A percentile compares a stretch with the other conserved stretches of the same genome.
Conservation (phyloP, 2,888 invertebrate genomes). For the Aricia artaxerxes region DNA sequence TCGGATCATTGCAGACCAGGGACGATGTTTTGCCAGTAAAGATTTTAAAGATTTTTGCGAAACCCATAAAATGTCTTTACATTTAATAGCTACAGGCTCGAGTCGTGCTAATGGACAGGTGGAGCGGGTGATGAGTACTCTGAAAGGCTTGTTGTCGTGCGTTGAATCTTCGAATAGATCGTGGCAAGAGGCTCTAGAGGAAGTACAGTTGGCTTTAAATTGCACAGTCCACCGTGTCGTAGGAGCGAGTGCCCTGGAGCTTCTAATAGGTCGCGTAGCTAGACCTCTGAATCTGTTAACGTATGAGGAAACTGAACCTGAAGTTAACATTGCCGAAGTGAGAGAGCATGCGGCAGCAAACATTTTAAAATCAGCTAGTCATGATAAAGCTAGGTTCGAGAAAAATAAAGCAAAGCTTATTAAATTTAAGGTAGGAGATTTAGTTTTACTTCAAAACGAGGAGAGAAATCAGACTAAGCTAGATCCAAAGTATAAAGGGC, state of each 20-base stretch:
- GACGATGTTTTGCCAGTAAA: no score
- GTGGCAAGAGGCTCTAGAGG: conserved; percentile 12
- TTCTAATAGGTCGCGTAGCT: not conserved
- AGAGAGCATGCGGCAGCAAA: no score
- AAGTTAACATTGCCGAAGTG: no score
- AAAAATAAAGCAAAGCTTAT: conserved; percentile 4
- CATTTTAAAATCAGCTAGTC: no score
- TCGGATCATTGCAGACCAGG: no score
- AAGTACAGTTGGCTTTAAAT: no score
- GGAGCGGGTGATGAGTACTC: conserved; percentile 14
- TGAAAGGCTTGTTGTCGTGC: not conserved
- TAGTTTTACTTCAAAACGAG: not conserved
- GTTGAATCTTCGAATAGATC: conserved; percentile 19
- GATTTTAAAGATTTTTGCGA: no score
- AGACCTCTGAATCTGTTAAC: not conserved
- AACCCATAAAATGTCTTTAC: no score
- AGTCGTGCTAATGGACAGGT: conserved; percentile 13
- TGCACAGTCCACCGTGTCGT: no score
- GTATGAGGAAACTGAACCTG: not conserved
- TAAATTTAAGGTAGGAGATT: conserved; percentile 2
- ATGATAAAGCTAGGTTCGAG: no score
- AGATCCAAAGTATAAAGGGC: conserved; percentile 14
- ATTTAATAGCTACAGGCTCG: no score
- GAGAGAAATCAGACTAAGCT: conserved; percentile 6
- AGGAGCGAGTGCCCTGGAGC: not conserved